Evolutionary conservation across 2,888 invertebrate species (phyloP).

Genomic region (Diaperis boleti): DNA sequence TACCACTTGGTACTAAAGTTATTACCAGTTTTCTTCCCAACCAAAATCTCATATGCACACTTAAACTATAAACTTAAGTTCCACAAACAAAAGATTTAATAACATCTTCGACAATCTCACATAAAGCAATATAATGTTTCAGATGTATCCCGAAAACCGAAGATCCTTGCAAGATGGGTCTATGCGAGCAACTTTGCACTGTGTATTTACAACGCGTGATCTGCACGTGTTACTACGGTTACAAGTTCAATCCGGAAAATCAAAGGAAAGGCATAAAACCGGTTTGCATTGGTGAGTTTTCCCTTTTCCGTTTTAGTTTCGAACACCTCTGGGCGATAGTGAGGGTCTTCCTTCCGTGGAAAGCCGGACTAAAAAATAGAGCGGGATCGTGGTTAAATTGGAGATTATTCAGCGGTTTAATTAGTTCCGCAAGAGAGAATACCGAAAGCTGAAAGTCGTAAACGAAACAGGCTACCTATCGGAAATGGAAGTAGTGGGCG

Average conservation of each 20-base stretch:
- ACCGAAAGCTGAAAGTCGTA: constrained; percentile 7
- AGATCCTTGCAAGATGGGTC: constrained; percentile 73
- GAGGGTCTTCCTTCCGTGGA: neutral
- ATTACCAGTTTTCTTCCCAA: no score
- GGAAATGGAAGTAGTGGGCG: neutral
- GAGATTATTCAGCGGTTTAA: constrained; percentile 24
- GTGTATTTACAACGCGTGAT: constrained; percentile 73
- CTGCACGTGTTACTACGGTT: constrained; percentile 76
- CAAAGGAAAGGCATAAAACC: constrained; percentile 71
- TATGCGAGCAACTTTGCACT: constrained; percentile 77
- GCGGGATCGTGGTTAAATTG: constrained; percentile 11
- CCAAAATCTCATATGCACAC: no score
- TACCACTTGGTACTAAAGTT: no score
- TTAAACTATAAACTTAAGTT: no score
- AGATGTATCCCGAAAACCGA: constrained; percentile 73
- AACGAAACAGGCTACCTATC: constrained; percentile 7
- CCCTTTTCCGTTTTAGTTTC: constrained; percentile 29
- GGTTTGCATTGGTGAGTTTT: constrained; percentile 70
- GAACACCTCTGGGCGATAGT: constrained; percentile 5
- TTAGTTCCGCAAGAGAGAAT: constrained; percentile 26
- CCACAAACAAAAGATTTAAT: no score
- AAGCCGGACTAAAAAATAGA: no score
- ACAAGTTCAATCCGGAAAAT: constrained; percentile 72
- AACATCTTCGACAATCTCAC: neutral
- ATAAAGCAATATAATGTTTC: neutral